A percentile compares a stretch with the other conserved stretches of the same genome.
These are phyloP conservation scores for Salvelinus sp. DNA, from an alignment of 2,113 vertebrate genomes.

Conservation along the genomic window DNA sequence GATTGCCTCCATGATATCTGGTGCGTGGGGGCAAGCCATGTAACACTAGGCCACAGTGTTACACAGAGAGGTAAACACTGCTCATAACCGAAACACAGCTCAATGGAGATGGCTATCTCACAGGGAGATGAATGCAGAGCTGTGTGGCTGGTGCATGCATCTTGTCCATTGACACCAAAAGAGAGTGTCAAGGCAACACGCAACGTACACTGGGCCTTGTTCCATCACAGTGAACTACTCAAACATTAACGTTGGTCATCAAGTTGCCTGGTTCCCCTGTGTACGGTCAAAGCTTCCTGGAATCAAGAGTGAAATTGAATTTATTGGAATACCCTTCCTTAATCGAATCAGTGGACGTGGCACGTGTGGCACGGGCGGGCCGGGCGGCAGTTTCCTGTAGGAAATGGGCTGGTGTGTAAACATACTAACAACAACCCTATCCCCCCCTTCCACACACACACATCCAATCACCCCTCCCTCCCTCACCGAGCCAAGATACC, in stretches of 20 bases:
- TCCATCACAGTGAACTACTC: no score
- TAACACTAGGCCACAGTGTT: not conserved
- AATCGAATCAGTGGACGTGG: slow-evolving; percentile 65
- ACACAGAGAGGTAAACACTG: not conserved
- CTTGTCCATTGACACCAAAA: not conserved
- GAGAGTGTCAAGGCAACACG: not conserved
- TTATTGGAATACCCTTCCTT: slow-evolving; percentile 56
- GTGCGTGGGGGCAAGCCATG: not conserved
- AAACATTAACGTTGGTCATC: not conserved
- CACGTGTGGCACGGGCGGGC: slow-evolving; percentile 37
- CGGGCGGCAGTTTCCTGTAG: slow-evolving; percentile 42
- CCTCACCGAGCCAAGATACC: slow-evolving; percentile 10
- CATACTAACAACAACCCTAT: not conserved
- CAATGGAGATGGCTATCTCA: not conserved
- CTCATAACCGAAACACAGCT: not conserved
- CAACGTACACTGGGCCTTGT: not conserved
- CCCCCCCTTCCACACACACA: not conserved
- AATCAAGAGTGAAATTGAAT: slow-evolving; percentile 61
- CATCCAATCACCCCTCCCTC: slow-evolving; percentile 23
- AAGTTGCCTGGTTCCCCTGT: not conserved
- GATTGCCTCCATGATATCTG: not conserved
- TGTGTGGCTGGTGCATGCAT: not conserved
- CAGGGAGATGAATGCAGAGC: not conserved
- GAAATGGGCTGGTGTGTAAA: not conserved
- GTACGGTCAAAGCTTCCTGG: slow-evolving; percentile 47